Percentiles rank a stretch among this genome's conserved stretches.
phyloP scores from a whole-genome alignment of 2,113 vertebrate genomes.

The Mormyrus lacerda region DNA sequence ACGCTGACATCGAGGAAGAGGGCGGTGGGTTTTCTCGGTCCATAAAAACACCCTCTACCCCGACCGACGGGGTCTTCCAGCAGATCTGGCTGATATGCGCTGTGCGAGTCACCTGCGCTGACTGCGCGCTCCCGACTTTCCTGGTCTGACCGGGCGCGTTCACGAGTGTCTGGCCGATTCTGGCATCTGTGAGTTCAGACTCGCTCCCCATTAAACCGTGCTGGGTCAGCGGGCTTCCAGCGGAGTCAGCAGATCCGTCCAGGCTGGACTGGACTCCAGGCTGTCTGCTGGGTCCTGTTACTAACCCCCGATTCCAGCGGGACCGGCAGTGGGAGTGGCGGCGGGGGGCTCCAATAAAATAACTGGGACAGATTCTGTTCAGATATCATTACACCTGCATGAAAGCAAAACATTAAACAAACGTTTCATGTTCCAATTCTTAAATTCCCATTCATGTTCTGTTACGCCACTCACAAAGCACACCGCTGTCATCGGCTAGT shows the following conservation, averaged over 20 bases:
- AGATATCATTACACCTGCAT: neutral
- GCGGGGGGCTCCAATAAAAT: neutral
- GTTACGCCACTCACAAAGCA: neutral
- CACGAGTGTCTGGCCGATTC: neutral
- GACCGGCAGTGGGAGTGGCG: neutral
- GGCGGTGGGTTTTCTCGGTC: neutral
- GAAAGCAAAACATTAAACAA: neutral
- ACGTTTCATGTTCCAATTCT: neutral
- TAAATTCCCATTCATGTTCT: neutral
- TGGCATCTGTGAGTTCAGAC: constrained; percentile 28
- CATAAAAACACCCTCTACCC: neutral
- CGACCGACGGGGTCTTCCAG: neutral
- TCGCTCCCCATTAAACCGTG: constrained; percentile 25
- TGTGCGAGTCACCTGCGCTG: neutral
- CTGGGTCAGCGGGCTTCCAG: constrained; percentile 31
- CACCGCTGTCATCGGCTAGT: neutral
- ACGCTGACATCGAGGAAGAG: neutral
- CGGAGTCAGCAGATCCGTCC: constrained; percentile 33
- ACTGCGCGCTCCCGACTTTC: neutral
- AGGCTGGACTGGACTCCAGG: constrained; percentile 18
- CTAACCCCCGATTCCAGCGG: neutral
- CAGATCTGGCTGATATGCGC: neutral
- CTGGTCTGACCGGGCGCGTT: neutral
- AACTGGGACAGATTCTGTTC: neutral
- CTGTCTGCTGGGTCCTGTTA: neutral